phyloP scores from a whole-genome alignment of 2,113 vertebrate species.

The Anoura caudifer region DNA sequence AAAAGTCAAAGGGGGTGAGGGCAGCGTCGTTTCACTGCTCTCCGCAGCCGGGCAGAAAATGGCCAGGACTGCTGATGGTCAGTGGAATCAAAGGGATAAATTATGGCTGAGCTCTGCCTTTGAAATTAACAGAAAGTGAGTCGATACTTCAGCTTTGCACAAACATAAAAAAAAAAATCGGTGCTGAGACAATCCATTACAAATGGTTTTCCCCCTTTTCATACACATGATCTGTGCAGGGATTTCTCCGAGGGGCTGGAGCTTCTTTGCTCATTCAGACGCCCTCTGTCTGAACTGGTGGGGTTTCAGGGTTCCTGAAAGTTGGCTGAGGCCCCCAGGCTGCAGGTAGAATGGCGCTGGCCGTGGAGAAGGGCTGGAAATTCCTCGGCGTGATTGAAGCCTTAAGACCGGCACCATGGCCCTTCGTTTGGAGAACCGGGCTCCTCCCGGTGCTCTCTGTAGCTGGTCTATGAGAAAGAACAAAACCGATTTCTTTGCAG shows the following conservation, averaged over 20 bases:
- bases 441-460: slow-evolving; percentile 39
- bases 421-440: slow-evolving; percentile 58
- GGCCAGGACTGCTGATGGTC: slow-evolving; percentile 77
- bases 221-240: slow-evolving; percentile 50
- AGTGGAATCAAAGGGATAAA: slow-evolving; percentile 79
- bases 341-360: slow-evolving; percentile 55
- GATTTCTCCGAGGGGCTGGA: slow-evolving; percentile 60
- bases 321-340: slow-evolving; percentile 1
- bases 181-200: slow-evolving; percentile 76
- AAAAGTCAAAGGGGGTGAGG: slow-evolving; percentile 62
- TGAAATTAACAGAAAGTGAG: slow-evolving; percentile 78
- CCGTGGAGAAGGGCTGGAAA: slow-evolving; percentile 45
- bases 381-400: slow-evolving; percentile 63
- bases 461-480: slow-evolving; percentile 44
- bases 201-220: slow-evolving; percentile 65
- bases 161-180: slow-evolving; percentile 76
- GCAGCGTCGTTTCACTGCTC: slow-evolving; percentile 77
- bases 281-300: slow-evolving; percentile 59
- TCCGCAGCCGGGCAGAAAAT: slow-evolving; percentile 75
- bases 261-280: slow-evolving; percentile 56
- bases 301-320: slow-evolving; percentile 64
- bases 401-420: slow-evolving; percentile 48
- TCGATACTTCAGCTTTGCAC: slow-evolving; percentile 77
- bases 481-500: slow-evolving; percentile 42
- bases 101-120: slow-evolving; percentile 75